These are phyloP conservation scores for Propithecus coquereli DNA, from an alignment of 2,113 vertebrate species.

Conservation along the genomic window DNA sequence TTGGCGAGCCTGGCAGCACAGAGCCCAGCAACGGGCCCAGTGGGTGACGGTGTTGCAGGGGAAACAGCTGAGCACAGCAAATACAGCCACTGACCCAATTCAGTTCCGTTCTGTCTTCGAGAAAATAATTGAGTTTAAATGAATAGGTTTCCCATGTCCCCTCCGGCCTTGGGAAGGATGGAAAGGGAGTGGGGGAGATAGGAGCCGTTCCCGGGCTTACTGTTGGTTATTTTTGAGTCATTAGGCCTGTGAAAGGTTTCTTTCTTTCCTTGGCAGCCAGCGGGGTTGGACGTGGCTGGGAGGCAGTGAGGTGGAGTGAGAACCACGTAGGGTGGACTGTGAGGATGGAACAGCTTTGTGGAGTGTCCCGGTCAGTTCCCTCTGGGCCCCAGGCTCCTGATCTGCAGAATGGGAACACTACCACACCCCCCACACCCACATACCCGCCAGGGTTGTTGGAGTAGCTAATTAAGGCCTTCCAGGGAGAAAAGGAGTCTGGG, in stretches of 20 bases:
- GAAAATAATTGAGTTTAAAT: slow-evolving; percentile 80
- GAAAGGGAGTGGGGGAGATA: not conserved
- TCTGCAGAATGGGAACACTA: not conserved
- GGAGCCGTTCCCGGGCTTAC: not conserved
- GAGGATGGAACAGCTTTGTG: not conserved
- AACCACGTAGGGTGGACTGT: not conserved
- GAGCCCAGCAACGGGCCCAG: slow-evolving; percentile 79
- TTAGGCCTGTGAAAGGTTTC: slow-evolving; percentile 43
- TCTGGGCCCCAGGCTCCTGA: not conserved
- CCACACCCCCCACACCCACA: not conserved
- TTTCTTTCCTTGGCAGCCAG: slow-evolving; percentile 27
- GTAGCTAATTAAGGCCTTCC: not conserved
- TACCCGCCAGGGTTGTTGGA: not conserved
- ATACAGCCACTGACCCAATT: slow-evolving; percentile 82
- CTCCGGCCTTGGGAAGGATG: slow-evolving; percentile 60
- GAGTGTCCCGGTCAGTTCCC: not conserved
- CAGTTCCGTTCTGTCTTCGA: slow-evolving; percentile 72
- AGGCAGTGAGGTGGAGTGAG: not conserved
- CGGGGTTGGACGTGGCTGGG: not conserved
- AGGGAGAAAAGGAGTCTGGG: not conserved
- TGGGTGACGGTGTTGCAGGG: slow-evolving; percentile 72
- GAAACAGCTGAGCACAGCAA: slow-evolving; percentile 84
- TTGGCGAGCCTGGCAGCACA: slow-evolving; percentile 78
- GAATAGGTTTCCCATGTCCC: slow-evolving; percentile 69
- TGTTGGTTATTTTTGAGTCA: slow-evolving; percentile 60